Evolutionary conservation across 2,797 vertebrate genomes (phyloP).

Genomic region (Urocyon cinereoargenteus): DNA sequence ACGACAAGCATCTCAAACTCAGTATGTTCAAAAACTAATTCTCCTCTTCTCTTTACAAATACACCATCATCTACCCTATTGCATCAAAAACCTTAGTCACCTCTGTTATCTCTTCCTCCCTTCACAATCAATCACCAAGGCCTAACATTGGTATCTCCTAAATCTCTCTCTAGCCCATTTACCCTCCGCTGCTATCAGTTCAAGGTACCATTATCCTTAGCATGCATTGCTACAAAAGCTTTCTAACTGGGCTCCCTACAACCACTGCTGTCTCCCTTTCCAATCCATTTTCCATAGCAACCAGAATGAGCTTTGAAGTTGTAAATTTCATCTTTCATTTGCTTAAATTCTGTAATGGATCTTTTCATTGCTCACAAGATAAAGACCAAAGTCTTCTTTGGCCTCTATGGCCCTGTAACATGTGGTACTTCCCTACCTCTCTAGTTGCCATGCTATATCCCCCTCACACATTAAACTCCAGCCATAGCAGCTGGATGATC

Average conservation of each 20-base stretch:
- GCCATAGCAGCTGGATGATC: neutral
- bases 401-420: neutral
- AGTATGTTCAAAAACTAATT: conserved; percentile 18
- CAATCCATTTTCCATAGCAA: neutral
- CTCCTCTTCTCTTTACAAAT: neutral
- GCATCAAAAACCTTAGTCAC: neutral
- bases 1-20: conserved; percentile 15
- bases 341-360: neutral
- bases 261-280: neutral
- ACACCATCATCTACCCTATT: neutral
- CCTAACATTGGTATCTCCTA: neutral
- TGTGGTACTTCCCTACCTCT: neutral
- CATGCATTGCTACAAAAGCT: neutral
- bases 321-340: conserved; percentile 3
- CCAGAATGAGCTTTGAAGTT: neutral
- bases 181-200: neutral
- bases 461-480: neutral
- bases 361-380: neutral
- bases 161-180: neutral
- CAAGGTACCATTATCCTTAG: neutral
- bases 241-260: neutral
- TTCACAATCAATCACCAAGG: neutral
- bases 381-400: neutral
- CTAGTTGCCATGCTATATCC: too few relatives aligned
- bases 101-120: neutral